phyloP scores from a whole-genome alignment of 2,888 invertebrate genomes.

The Vesta saturnalis region DNA sequence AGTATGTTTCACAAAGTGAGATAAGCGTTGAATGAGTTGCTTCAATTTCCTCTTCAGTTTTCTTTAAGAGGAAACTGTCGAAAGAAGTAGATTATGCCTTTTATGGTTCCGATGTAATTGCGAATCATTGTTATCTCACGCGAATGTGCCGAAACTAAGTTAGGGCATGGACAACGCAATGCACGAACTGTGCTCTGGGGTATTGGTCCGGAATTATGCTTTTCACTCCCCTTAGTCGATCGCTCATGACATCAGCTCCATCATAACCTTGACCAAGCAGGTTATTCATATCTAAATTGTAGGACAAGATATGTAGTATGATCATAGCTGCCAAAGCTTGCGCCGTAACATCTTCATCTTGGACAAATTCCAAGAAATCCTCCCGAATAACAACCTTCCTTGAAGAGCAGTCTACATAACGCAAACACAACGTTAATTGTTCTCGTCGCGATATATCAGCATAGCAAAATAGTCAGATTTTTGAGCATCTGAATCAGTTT shows the following conservation, averaged over 20 bases:
- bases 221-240: too few relatives aligned
- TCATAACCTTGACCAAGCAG: too few relatives aligned
- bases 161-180: background rate
- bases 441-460: background rate
- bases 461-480: too few relatives aligned
- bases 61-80: background rate
- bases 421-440: background rate
- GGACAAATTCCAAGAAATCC: background rate
- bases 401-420: background rate
- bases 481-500: background rate
- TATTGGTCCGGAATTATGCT: background rate
- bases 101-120: background rate
- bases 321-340: too few relatives aligned
- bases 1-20: background rate
- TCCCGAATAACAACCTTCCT: background rate
- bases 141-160: too few relatives aligned
- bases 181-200: background rate
- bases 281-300: too few relatives aligned
- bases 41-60: background rate
- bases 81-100: background rate
- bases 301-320: too few relatives aligned
- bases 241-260: too few relatives aligned
- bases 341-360: too few relatives aligned
- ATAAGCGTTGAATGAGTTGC: background rate
- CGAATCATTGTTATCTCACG: too few relatives aligned